Conservation (phyloP, 1,140 invertebrate species). For the Trachymyrmex cornetzi region DNA sequence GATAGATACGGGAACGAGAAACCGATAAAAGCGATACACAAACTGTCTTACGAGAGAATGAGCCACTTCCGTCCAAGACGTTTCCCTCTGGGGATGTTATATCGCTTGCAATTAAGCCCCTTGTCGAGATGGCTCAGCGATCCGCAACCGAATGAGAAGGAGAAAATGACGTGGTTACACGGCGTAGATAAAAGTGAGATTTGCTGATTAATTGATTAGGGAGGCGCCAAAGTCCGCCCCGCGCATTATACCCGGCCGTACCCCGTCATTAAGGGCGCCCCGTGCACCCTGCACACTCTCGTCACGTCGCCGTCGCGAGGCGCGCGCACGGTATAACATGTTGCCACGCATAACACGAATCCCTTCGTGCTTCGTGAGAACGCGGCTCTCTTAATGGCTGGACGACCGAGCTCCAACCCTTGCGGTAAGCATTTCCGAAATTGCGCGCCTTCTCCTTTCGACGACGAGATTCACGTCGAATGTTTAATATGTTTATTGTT, state of each 20-base stretch:
- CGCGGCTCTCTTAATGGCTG: constrained; percentile 26
- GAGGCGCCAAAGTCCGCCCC: constrained; percentile 82
- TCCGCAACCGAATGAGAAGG: constrained; percentile 64
- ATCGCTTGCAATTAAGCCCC: constrained; percentile 71
- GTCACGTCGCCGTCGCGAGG: constrained; percentile 1
- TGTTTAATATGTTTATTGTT: background rate
- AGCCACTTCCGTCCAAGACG: constrained; percentile 64
- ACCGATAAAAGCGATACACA: constrained; percentile 71
- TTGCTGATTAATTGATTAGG: constrained; percentile 86
- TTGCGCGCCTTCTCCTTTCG: background rate
- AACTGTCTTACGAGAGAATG: constrained; percentile 41
- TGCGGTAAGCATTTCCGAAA: constrained; percentile 6
- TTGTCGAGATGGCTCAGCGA: constrained; percentile 54
- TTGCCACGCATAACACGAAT: constrained; percentile 21
- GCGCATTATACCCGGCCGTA: constrained; percentile 78
- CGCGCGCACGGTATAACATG: constrained; percentile 24
- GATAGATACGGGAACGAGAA: constrained; percentile 27
- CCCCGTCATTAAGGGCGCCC: constrained; percentile 80
- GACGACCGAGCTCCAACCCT: background rate
- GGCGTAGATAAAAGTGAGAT: constrained; percentile 79
- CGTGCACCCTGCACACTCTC: constrained; percentile 57
- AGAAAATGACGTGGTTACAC: constrained; percentile 73
- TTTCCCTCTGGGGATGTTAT: constrained; percentile 24
- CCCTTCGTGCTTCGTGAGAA: constrained; percentile 76
- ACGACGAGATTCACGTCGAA: background rate